These are phyloP conservation scores for Eristalinus sepulchralis DNA, from an alignment of 2,888 invertebrate genomes.

Conservation along the genomic window DNA sequence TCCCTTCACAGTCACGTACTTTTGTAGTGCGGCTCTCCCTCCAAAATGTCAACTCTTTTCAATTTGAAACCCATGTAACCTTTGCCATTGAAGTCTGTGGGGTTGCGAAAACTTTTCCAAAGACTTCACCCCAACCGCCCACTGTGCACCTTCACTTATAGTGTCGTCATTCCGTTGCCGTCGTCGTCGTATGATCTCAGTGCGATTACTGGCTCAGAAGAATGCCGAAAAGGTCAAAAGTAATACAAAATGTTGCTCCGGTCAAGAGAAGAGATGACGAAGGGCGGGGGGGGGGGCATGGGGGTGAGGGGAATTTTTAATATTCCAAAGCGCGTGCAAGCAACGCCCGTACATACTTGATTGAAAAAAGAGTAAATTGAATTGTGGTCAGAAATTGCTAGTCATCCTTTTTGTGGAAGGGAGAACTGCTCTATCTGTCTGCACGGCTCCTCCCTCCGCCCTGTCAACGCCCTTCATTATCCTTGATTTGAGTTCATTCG, in stretches of 20 bases:
- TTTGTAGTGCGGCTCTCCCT: not conserved
- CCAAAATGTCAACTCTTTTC: not conserved
- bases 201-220: not conserved
- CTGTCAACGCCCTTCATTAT: not conserved
- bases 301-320: not conserved
- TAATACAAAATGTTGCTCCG: not conserved
- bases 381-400: not conserved
- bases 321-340: not conserved
- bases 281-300: not conserved
- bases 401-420: not conserved
- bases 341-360: not conserved
- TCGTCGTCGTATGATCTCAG: not conserved
- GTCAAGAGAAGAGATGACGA: not conserved
- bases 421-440: too few species aligned
- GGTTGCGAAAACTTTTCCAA: not conserved
- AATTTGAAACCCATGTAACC: not conserved
- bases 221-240: not conserved
- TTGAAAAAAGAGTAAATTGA: not conserved
- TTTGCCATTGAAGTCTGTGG: not conserved
- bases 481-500: constrained; percentile 15
- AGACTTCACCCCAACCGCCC: not conserved
- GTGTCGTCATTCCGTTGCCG: not conserved
- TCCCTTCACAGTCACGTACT: not conserved
- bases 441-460: not conserved
- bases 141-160: not conserved